Evolutionary conservation across 2,113 vertebrate species (phyloP), one percentile per base, ranked within the genome.

Genomic region (Chlorodrepanis virens): DNA sequence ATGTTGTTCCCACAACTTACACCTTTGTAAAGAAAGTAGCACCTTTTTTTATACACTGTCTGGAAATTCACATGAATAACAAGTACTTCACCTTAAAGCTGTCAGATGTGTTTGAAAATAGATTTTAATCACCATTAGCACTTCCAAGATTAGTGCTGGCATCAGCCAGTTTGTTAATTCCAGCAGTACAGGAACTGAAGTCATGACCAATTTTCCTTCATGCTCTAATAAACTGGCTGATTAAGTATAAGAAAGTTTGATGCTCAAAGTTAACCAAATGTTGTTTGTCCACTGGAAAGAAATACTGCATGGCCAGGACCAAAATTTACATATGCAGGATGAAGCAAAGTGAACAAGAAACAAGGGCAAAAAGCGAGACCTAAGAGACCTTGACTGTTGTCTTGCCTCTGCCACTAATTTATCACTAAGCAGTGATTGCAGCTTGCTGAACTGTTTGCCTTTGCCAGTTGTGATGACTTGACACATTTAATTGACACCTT

Each of bases 51-150:
- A 60, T 44, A 31, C 12, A 61, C 3, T 69, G 29, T 65, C 44
- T 94, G 59, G 61, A 79, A 90, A 87, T 89, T 95, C 86, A 93
- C 89, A 93, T n/a, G 72, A 94, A 49, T 94, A 94, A 75, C 89
- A 90, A 87, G 65, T 89, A 87, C 76, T 93, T 97, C 72, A 94
- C 89, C 95, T 97, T 95, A 94, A 96, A 96, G 84, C 72, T 90
- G 87, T 94, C 79, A 95, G 75, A 86, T 84, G 33, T 92, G 33
- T 94, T 96, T 94, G 88, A 95, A 96, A 96, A 96, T 96, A 96
- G 92, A 87, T 96, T 95, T 96, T 96, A 97, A 97, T 97, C 96
- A 87, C 86, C 84, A 90, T 96, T 97, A 96, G 71, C 84, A 89
- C 94, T 96, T 97, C 90, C 95, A 94, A 94, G 88, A 96, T 96